Evolutionary conservation across 2,888 invertebrate genomes (phyloP).

Genomic region (Drosophila merina): DNA sequence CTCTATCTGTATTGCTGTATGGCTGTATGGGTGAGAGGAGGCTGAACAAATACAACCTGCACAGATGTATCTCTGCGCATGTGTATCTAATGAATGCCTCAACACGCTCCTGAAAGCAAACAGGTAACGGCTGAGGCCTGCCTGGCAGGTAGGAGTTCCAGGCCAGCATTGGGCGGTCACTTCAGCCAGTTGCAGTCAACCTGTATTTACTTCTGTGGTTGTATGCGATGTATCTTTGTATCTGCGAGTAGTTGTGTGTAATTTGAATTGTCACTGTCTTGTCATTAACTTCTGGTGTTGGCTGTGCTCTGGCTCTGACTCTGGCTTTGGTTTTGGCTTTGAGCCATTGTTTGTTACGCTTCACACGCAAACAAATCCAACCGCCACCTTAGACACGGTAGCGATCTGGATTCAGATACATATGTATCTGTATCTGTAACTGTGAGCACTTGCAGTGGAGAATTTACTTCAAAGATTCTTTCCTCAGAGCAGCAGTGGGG

Average conservation of each 20-base stretch:
- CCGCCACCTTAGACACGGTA: conserved; percentile 63
- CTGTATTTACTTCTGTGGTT: conserved; percentile 15
- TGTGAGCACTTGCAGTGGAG: neutral
- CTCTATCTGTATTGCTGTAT: conserved; percentile 17
- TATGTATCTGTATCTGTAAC: neutral
- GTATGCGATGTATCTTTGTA: conserved; percentile 10
- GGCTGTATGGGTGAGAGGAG: conserved; percentile 50
- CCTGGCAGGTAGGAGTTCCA: conserved; percentile 41
- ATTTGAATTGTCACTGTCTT: conserved; percentile 80
- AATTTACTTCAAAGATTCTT: neutral
- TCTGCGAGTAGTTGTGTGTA: conserved; percentile 48
- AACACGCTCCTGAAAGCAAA: conserved; percentile 70
- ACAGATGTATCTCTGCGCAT: conserved; percentile 7
- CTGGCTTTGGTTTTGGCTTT: conserved; percentile 22
- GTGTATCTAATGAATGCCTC: conserved; percentile 72
- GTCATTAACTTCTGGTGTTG: conserved; percentile 80
- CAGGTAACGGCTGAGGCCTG: conserved; percentile 68
- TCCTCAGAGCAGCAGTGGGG: neutral
- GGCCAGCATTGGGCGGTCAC: conserved; percentile 69
- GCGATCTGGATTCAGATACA: conserved; percentile 31
- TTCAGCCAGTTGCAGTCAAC: conserved; percentile 55
- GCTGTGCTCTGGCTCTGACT: conserved; percentile 47
- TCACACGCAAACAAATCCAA: conserved; percentile 73
- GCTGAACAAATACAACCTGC: conserved; percentile 50
- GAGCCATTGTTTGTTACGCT: conserved; percentile 66